Percentiles rank a stretch among this genome's conserved stretches.
Evolutionary conservation across 1,140 invertebrate genomes (phyloP).

Genomic region (Battus philenor): DNA sequence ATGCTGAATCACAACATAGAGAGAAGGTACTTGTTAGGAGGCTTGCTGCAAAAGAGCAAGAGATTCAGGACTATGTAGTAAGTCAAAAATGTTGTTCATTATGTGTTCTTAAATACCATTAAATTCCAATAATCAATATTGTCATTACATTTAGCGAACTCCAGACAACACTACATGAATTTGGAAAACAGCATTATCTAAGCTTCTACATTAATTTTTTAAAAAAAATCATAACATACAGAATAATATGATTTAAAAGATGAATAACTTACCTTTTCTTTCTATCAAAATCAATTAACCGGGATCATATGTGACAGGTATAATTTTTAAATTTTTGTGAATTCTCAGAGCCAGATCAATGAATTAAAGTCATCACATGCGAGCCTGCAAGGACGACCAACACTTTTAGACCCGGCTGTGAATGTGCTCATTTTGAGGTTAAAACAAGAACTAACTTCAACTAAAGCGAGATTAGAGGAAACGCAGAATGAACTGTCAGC

Average conservation of each 20-base stretch:
- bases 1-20: conserved; percentile 88
- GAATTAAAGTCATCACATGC: conserved; percentile 91
- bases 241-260: no score
- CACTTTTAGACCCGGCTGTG: conserved; percentile 95
- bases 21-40: conserved; percentile 94
- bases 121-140: not conserved
- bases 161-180: no score
- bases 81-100: conserved; percentile 57
- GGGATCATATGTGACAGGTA: no score
- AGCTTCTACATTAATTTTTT: no score
- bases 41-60: conserved; percentile 95
- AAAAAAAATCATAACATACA: no score
- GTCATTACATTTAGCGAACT: no score
- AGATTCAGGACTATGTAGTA: conserved; percentile 96
- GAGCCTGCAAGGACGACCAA: conserved; percentile 83
- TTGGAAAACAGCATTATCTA: no score
- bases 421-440: conserved; percentile 95
- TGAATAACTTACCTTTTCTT: no score
- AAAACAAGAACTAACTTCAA: conserved; percentile 92
- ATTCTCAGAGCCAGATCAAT: conserved; percentile 90
- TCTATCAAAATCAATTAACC: no score
- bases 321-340: no score
- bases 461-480: conserved; percentile 94
- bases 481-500: conserved; percentile 98
- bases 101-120: conserved; percentile 4